Base-by-base conservation (phyloP, 2,113 vertebrate species). In the Plotosus lineatus region DNA sequence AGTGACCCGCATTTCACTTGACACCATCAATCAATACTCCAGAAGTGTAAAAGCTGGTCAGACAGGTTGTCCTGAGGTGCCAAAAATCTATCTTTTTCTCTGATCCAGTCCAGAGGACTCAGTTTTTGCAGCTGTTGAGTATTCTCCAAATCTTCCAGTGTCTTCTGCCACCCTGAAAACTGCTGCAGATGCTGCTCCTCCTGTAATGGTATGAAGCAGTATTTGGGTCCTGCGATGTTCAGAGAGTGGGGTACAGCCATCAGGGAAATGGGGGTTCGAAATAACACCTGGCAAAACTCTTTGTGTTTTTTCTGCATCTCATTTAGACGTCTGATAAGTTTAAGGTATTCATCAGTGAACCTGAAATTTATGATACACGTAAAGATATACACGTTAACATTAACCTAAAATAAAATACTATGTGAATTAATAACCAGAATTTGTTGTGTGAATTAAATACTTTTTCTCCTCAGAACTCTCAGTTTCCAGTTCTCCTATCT, bases 61-160 rank as follows among this genome's bases (percentile, higher is more conserved):
- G 80, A 42, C 28, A 78, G 77, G 5, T 55, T 44, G 26, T 84
- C 65, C 15, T 10, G 71, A 23, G 44, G 73, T 11, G 63, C 12
- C 3, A 26, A 2, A 21, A 77, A 79, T 78, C 26, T 15, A 17
- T 46, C 26, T 8, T 75, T 78, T 23, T 33, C 66, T 75, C 86
- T 9, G 26, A 93, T 91, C 50, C 87, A 75, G n/a, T 87, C 87
- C 72, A 85, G 83, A 42, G 92, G 90, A 3, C 93, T 94, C 69
- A 99, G 93, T 63, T 98, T 96, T 79, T 96, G 92, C 82, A 98
- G 88, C 89, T 98, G 93, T 87, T 99, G 98, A 33, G 90, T 92
- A 8, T 87, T 95, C 87, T 97, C 97, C 75, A 98, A 88, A 46
- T 97, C 95, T 90, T 98, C 95, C 80, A 98, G 82, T 19, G 95